phyloP scores from a whole-genome alignment of 2,113 vertebrate genomes.

The Corythaeola cristata region DNA sequence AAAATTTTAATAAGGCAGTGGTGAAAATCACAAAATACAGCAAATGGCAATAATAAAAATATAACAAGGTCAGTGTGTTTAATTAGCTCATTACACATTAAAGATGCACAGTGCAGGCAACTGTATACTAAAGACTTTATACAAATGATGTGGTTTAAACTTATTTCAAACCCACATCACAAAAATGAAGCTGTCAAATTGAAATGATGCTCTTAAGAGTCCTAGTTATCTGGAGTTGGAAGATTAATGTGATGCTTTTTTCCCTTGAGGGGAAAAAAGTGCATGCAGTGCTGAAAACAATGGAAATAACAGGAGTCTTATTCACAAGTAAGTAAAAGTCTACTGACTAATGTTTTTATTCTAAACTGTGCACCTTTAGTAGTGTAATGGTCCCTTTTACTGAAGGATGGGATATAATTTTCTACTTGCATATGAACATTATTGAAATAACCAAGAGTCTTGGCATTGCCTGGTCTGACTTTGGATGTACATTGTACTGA shows the following conservation, averaged over 20 bases:
- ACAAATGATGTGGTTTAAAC: background rate
- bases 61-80: background rate
- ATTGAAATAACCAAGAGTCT: constrained; percentile 14
- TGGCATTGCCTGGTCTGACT: constrained; percentile 32
- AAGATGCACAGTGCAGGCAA: constrained; percentile 36
- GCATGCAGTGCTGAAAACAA: background rate
- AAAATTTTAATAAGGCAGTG: background rate
- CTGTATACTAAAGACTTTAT: background rate
- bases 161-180: background rate
- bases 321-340: background rate
- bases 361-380: constrained; percentile 51
- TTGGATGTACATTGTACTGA: constrained; percentile 47
- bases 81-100: constrained; percentile 20
- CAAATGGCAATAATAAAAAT: background rate
- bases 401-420: constrained; percentile 7
- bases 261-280: background rate
- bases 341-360: constrained; percentile 30
- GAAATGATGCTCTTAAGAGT: background rate
- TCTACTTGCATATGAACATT: constrained; percentile 26
- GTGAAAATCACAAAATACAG: constrained; percentile 9
- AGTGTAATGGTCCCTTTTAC: constrained; percentile 36
- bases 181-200: background rate
- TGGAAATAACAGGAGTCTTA: background rate
- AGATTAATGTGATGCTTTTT: background rate
- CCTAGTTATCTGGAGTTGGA: background rate